Base-by-base conservation (phyloP, 2,888 invertebrate genomes). In the Eucriotettix oculatus region DNA sequence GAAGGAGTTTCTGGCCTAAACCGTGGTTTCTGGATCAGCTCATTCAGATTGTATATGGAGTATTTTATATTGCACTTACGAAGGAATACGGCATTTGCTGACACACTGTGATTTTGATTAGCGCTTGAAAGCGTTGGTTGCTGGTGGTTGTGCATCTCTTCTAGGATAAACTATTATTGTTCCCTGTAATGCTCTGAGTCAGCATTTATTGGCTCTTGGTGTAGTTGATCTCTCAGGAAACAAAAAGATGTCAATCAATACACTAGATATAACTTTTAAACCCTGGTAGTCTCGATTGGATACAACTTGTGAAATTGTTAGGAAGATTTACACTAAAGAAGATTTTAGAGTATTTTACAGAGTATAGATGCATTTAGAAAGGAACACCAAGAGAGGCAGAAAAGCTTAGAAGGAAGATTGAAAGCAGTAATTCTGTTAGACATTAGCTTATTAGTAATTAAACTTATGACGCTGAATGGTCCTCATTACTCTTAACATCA, bases 151-250 rank as follows among this genome's bases (percentile, higher is more conserved):
- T 68, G 97, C 97, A 0, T 96, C 96, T 0, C 74, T 93, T 56
- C 90, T 95, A 16, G 90, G 94, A 0, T 97, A 98, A 76, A 94
- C 94, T 0, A 88, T 96, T 60, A 88, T 96, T 64, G 96, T 97
- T 59, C 98, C 98, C 9, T 91, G 97, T 70, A 97, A 98, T 74
- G 90, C 98, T 56, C 81, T 98, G 59, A 94, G 95, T 65, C 98
- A 98, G 69, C 97, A 98, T 71, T 81, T 96, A 59, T 97, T 97
- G 95, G 87, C 98, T 68, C 78, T 95, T 9, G 94, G 94, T 0
- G 78, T 87, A 67, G 75, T 62, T 9, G 62, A 61, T 42, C 60
- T 62, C 53, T 56, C 53, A 42, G 53, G 63, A 12, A 61, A 64
- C 17, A 63, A 60, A 10, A 59, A 79, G 73, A 73, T 74, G 65